Evolutionary conservation across 2,797 vertebrate genomes (phyloP).

Genomic region (Buceros bicornis): DNA sequence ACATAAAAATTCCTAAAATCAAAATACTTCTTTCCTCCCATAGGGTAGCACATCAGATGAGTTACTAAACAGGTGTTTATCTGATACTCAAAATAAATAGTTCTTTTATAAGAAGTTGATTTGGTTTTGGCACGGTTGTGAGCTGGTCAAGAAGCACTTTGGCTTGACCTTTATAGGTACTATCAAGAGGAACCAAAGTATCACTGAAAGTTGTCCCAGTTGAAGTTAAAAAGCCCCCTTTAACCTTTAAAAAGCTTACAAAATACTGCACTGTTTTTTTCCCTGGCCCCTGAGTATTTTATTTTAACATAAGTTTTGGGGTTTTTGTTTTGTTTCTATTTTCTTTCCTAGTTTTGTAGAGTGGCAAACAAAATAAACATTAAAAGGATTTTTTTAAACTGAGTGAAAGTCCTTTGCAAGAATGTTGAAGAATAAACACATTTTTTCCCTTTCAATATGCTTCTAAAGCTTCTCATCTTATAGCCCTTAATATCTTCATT

Average conservation of each 20-base stretch:
- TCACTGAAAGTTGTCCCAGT: neutral
- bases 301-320: neutral
- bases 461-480: neutral
- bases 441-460: neutral
- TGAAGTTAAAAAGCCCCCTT: neutral
- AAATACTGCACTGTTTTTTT: neutral
- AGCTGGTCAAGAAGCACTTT: conserved; percentile 18
- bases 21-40: neutral
- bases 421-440: neutral
- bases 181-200: neutral
- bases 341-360: neutral
- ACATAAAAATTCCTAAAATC: neutral
- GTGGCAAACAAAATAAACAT: neutral
- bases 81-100: neutral
- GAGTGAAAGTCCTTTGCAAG: neutral
- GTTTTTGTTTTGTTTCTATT: neutral
- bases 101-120: neutral
- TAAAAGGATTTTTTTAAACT: conserved; percentile 13
- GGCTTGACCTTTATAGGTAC: conserved; percentile 13
- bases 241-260: neutral
- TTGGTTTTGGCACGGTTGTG: neutral
- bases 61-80: neutral
- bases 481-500: neutral
- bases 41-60: neutral
- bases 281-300: neutral